Evolutionary conservation across 2,113 vertebrate genomes (phyloP).

Genomic region (Bubo blakistoni): DNA sequence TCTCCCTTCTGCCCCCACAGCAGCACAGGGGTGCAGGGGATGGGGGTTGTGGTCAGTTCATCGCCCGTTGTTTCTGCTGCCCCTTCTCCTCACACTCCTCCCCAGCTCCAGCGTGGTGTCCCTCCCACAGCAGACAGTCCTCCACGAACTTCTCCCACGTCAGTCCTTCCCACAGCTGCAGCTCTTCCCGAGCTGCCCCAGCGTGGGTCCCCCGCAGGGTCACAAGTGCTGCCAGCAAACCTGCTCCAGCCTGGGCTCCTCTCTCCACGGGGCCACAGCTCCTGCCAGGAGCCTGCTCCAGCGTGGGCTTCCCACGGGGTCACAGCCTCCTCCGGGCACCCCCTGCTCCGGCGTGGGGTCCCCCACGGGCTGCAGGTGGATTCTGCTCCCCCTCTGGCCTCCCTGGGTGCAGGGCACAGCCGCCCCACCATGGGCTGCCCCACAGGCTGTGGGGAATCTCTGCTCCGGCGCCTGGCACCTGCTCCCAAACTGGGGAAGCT

Average conservation of each 20-base stretch:
- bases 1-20: neutral
- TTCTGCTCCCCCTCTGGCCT: too few relatives aligned
- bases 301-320: neutral
- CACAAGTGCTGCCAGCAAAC: neutral
- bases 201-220: neutral
- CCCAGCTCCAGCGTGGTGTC: neutral
- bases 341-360: too few relatives aligned
- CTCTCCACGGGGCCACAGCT: neutral
- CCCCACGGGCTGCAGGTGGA: neutral
- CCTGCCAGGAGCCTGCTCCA: neutral
- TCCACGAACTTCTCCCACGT: neutral
- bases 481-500: neutral
- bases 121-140: neutral
- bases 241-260: neutral
- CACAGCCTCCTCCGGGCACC: neutral
- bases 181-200: neutral
- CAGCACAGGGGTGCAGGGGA: fast-evolving
- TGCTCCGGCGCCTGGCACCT: neutral
- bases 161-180: neutral
- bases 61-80: neutral
- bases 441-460: neutral
- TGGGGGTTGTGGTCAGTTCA: neutral
- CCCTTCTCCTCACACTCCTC: neutral
- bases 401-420: neutral
- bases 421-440: neutral